A percentile compares a stretch with the other conserved stretches of the same genome.
Evolutionary conservation across 1,140 invertebrate genomes (phyloP).

Genomic region (Tetramorium simillimum): DNA sequence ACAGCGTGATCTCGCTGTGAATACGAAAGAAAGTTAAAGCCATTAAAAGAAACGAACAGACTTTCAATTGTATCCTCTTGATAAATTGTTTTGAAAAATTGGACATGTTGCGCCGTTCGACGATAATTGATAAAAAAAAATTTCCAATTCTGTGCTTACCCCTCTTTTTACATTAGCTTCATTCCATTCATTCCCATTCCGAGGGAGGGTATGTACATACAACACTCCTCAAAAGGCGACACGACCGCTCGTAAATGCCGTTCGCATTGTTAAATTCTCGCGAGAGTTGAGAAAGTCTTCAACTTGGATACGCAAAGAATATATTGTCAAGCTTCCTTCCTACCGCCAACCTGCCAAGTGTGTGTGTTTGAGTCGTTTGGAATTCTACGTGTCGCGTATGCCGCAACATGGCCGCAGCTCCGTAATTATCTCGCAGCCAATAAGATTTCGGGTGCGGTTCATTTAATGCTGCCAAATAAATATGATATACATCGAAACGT

Average conservation of each 20-base stretch:
- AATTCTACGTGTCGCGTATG: background rate
- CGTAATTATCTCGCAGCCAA: background rate
- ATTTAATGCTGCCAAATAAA: background rate
- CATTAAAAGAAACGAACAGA: background rate
- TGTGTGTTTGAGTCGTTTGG: background rate
- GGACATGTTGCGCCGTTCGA: background rate
- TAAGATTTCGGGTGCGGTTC: background rate
- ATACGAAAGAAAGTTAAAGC: background rate
- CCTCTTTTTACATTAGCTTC: background rate
- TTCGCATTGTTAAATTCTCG: background rate
- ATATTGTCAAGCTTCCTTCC: background rate
- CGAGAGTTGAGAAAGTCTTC: background rate
- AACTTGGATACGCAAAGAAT: background rate
- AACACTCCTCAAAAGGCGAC: background rate
- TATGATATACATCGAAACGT: background rate
- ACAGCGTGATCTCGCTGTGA: background rate
- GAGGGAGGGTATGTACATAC: background rate
- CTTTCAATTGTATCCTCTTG: background rate
- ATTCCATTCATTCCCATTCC: background rate
- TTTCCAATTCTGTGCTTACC: background rate
- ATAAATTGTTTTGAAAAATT: background rate
- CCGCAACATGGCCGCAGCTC: constrained; percentile 6
- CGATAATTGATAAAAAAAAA: background rate
- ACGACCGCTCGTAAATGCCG: background rate
- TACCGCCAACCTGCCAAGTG: background rate